These are phyloP conservation scores for Otus scops DNA, from an alignment of 2,797 vertebrate species.

Conservation along the genomic window DNA sequence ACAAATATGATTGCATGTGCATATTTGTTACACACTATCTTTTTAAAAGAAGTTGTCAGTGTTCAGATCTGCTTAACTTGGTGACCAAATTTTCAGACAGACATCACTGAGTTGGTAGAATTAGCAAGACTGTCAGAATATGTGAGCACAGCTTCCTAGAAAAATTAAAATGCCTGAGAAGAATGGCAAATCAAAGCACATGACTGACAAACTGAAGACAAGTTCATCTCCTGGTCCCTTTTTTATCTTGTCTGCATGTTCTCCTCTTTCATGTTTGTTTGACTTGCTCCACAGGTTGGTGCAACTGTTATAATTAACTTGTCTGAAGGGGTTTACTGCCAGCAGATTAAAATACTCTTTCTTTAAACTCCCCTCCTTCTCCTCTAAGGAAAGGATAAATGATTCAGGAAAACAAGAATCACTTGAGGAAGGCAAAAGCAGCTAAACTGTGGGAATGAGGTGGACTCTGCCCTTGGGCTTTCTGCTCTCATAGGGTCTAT, in stretches of 20 bases:
- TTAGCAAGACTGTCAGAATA: neutral
- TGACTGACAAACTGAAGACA: neutral
- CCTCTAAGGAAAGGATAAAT: neutral
- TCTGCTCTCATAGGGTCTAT: neutral
- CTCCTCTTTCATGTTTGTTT: constrained; percentile 25
- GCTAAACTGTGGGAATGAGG: neutral
- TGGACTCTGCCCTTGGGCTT: neutral
- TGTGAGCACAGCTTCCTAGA: neutral
- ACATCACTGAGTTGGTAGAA: neutral
- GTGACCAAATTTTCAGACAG: neutral
- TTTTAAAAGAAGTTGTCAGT: neutral
- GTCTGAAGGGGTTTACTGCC: neutral
- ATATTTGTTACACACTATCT: neutral
- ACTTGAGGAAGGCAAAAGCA: neutral
- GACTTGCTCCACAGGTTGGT: neutral
- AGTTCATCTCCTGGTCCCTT: neutral
- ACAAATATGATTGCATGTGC: neutral
- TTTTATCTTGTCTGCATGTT: neutral
- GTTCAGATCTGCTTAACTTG: neutral
- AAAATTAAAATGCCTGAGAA: neutral
- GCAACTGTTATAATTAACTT: neutral
- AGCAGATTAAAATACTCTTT: constrained; percentile 2
- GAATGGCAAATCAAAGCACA: neutral
- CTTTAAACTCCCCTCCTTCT: neutral
- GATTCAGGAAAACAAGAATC: neutral